Conservation (phyloP, 2,888 invertebrate species). For the Drepana falcataria region DNA sequence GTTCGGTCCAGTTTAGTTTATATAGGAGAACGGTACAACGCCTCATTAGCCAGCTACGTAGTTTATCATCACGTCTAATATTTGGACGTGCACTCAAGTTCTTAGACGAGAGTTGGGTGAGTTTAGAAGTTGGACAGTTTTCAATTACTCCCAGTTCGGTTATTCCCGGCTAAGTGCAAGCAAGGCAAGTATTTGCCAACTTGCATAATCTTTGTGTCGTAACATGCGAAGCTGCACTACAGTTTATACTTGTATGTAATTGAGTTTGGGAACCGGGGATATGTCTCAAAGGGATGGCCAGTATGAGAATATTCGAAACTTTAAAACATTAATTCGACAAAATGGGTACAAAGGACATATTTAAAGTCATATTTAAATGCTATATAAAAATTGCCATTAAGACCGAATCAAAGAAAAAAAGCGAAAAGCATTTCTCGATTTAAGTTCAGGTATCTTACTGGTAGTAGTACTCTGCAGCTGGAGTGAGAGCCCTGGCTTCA, state of each 20-base stretch:
- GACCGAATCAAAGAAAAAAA: no score
- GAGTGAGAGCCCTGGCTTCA: no score
- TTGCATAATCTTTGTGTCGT: constrained; percentile 35
- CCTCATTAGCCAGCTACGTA: background rate
- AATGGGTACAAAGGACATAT: no score
- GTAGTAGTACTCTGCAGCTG: no score
- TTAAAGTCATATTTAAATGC: no score
- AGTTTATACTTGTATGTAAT: background rate
- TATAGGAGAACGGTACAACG: background rate
- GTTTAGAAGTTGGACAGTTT: constrained; percentile 47
- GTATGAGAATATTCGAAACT: no score
- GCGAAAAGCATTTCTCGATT: no score
- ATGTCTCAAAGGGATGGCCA: no score
- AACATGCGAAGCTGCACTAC: constrained; percentile 11
- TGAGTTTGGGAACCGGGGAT: background rate
- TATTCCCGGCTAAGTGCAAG: constrained; percentile 31
- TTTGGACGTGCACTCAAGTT: constrained; percentile 16
- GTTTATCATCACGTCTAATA: background rate
- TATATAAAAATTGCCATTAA: no score
- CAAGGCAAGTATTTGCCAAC: constrained; percentile 39
- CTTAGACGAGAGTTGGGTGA: background rate
- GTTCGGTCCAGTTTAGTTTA: background rate
- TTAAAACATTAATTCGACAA: no score
- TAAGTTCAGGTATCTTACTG: no score
- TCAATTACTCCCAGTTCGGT: constrained; percentile 47